Base-by-base conservation (phyloP, 2,113 vertebrate genomes). In the Platysteira castanea region DNA sequence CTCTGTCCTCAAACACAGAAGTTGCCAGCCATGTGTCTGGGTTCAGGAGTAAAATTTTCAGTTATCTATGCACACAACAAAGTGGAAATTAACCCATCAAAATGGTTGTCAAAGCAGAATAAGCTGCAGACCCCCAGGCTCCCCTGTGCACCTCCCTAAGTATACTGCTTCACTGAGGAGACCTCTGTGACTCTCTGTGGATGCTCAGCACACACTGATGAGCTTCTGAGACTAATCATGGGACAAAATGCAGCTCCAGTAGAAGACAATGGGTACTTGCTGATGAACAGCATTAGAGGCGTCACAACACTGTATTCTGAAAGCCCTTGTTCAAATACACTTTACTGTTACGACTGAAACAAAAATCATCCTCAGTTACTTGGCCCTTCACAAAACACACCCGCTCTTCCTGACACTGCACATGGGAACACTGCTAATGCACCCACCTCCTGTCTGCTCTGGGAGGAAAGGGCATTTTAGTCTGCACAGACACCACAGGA, bases 381-480 rank as follows among this genome's bases (percentile, higher is more conserved):
- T 7, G 5, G 15, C 19, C 54, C 41, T 61, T 50, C 50, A 53
- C 33, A 37, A 22, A 73, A 59, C 63, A 33, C 1, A 26, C 13
- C 13, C 1, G 0, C 17, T 61, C 37, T 5, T 64, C 57, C 63
- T 1, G 0, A 1, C 64, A 7, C 35, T 3, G 9, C 59, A 20
- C 16, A 9, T 11, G 22, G 18, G 13, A 73, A 54, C 6, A 15
- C 27, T 52, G 68, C 61, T 22, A 21, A 37, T 1, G 27, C 61
- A 17, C 21, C 35, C 8, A 17, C 31, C 18, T 44, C 39, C 50
- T 2, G 2, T 6, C 37, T 2, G 2, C 53, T 39, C 16, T 0
- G 0, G 35, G 16, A 35, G 42, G 33, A 37, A 87, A 37, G 28
- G 49, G 12, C 46, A 10, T 16, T 49, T 44, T 10, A 27, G 23